phyloP scores from a whole-genome alignment of 2,888 invertebrate species.

The Sisyra nigra region DNA sequence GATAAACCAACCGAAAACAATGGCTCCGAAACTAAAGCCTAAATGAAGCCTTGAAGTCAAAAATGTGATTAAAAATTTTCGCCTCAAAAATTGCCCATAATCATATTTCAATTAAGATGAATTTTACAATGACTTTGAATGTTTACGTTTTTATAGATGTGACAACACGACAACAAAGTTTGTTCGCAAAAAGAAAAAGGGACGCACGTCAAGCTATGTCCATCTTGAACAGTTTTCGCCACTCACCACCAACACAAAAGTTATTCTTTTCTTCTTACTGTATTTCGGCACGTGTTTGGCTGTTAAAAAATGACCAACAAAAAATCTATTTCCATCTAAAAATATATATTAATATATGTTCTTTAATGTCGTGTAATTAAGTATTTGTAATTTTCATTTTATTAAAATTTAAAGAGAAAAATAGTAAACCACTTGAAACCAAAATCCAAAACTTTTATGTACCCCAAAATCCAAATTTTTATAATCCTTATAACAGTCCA shows the following conservation, averaged over 20 bases:
- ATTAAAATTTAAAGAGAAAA: background rate
- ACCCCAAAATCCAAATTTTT: too few relatives aligned
- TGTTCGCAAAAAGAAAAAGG: conserved; percentile 5
- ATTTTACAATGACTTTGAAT: background rate
- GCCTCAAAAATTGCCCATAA: background rate
- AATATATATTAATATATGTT: background rate
- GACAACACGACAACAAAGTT: conserved; percentile 1
- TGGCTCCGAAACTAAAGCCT: background rate
- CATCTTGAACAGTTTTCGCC: conserved; percentile 3
- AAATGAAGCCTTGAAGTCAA: background rate
- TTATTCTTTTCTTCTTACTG: conserved; percentile 5
- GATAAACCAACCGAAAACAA: background rate
- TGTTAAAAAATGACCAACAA: conserved; percentile 1
- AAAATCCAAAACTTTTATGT: too few relatives aligned
- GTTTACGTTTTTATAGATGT: conserved; percentile 5
- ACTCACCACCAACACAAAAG: conserved; percentile 4
- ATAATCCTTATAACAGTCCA: too few relatives aligned
- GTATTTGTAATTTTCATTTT: background rate
- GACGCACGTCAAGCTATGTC: conserved; percentile 3
- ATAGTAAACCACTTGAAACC: background rate
- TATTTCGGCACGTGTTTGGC: conserved; percentile 6
- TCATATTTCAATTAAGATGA: background rate
- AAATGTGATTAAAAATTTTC: conserved; percentile 5
- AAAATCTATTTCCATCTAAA: background rate
- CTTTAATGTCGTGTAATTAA: background rate